These are phyloP conservation scores for Mya arenaria DNA, from an alignment of 1,140 invertebrate genomes.

Conservation along the genomic window DNA sequence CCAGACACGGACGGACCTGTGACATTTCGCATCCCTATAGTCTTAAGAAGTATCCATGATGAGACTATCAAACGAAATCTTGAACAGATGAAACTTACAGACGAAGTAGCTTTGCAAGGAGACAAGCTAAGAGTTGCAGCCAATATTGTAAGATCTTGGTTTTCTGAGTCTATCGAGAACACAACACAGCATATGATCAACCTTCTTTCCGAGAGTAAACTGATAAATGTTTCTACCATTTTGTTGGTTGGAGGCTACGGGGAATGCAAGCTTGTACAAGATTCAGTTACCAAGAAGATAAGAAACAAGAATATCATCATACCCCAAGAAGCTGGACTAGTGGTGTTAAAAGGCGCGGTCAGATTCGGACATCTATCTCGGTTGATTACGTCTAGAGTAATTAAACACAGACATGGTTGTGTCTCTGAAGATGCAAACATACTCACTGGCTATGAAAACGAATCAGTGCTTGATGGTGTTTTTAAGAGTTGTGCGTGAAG, in stretches of 20 bases:
- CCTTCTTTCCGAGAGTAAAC: not conserved
- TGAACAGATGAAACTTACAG: not conserved
- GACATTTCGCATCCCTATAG: too few species aligned
- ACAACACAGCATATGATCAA: not conserved
- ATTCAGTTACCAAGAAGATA: not conserved
- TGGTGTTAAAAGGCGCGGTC: slow-evolving; percentile 37
- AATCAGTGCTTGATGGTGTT: too few species aligned
- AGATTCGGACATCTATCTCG: slow-evolving; percentile 4
- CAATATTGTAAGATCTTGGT: not conserved
- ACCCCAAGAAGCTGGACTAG: slow-evolving; percentile 8
- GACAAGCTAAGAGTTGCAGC: slow-evolving; percentile 16
- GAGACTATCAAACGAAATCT: too few species aligned
- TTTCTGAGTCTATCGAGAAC: not conserved
- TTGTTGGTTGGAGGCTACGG: slow-evolving; percentile 16
- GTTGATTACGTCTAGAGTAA: not conserved
- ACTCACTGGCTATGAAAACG: too few species aligned
- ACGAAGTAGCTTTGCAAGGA: not conserved
- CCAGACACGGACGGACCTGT: too few species aligned
- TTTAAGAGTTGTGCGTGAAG: too few species aligned
- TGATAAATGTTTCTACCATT: not conserved
- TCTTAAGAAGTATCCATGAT: too few species aligned
- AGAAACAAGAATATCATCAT: not conserved
- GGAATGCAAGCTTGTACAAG: slow-evolving; percentile 16
- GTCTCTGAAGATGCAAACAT: too few species aligned
- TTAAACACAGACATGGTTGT: slow-evolving; percentile 16